Base-by-base conservation (phyloP, 2,113 vertebrate genomes). In the Thalassoma bifasciatum region DNA sequence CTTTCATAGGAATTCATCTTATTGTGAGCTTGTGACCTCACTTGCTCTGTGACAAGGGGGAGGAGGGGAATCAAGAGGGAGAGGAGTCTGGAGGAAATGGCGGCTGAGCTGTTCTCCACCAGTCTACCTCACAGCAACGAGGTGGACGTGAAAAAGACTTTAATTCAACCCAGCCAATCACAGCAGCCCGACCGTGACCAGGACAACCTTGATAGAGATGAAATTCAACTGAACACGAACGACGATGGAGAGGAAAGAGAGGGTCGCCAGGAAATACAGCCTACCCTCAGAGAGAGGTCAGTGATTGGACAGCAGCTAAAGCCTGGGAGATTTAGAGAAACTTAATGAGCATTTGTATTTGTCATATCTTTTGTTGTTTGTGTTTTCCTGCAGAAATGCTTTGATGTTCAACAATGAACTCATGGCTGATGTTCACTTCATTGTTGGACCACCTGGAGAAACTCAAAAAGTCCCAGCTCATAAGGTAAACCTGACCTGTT, bases 381-480 rank as follows among this genome's bases (percentile, higher is more conserved):
- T 59, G 19, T 70, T 8, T 46, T 14, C 13, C 24, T 65, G 38
- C 46, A 98, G 97, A 92, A 98, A 98, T 85, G 96, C 97, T 50
- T 92, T 98, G 74, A 98, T 99, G 96, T 99, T 97, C 93, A 98
- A 99, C 93, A 99, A 96, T 91, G 96, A 99, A 88, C 96, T 97
- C 75, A 98, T 98, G 97, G 96, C 97, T 13, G 97, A 99, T 44
- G 95, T 97, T 68, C 96, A 97, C 91, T 97, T 99, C 90, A 82
- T 99, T 47, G 96, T 98, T 69, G 97, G 97, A 71, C 94, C 96
- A 10, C 92, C 93, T 22, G 96, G 95, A 77, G 95, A 94, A 16
- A 93, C 95, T 51, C 94, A 94, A 82, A 95, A 93, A 87, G 95
- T 99, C 78, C 97, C 97, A 50, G 97, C 96, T 58, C 97, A 98